A percentile compares a stretch with the other conserved stretches of the same genome.
phyloP scores from a whole-genome alignment of 2,797 vertebrate species.

The Pangasius krempfi region DNA sequence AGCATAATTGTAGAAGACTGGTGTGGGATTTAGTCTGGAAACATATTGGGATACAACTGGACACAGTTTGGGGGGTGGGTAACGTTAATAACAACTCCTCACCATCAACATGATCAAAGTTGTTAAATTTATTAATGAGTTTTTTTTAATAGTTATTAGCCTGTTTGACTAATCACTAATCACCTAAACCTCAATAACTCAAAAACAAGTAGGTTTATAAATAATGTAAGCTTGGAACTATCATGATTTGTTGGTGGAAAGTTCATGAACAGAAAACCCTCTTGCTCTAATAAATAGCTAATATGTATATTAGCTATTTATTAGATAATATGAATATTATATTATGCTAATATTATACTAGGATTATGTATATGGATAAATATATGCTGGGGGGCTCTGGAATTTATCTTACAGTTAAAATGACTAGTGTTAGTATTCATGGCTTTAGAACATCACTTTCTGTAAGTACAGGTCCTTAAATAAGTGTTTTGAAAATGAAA shows the following conservation, averaged over 20 bases:
- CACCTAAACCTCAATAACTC: background rate
- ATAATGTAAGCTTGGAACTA: background rate
- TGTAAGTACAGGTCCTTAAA: background rate
- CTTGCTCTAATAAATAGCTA: background rate
- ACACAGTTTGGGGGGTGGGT: background rate
- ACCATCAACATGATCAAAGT: background rate
- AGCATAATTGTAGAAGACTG: slow-evolving; percentile 21
- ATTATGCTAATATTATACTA: too few relatives aligned
- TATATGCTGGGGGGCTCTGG: background rate
- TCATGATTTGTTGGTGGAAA: background rate
- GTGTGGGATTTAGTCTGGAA: background rate
- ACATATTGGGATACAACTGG: background rate
- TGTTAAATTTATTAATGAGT: background rate
- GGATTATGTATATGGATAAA: background rate
- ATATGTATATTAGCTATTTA: too few relatives aligned
- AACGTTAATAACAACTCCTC: background rate
- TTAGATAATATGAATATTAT: too few relatives aligned
- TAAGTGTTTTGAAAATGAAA: background rate
- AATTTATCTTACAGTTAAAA: background rate
- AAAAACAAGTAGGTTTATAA: background rate
- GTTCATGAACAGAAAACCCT: background rate
- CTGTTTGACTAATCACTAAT: background rate
- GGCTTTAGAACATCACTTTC: background rate
- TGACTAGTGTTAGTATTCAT: background rate
- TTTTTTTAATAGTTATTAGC: background rate